Conservation (phyloP, 2,113 vertebrate genomes). For the Oreochromis aureus region DNA sequence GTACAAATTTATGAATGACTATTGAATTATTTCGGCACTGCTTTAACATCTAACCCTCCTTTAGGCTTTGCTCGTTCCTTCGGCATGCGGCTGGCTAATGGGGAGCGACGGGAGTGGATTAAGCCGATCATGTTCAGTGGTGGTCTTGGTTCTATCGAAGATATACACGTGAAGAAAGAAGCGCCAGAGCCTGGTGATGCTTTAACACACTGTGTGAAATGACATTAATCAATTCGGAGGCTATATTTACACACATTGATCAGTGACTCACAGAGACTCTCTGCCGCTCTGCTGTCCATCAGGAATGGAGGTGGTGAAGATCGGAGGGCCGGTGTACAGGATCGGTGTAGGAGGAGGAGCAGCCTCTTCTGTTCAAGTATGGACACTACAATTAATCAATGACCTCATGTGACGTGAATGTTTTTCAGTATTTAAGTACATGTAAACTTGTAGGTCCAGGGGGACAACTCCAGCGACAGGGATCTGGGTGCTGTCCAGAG, state of each 20-base stretch:
- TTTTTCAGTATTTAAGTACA: background rate
- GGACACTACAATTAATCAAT: background rate
- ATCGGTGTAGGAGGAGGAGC: constrained; percentile 91
- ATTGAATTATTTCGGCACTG: rapidly evolving
- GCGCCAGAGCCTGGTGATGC: constrained; percentile 72
- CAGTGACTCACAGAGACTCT: background rate
- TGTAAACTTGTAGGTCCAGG: constrained; percentile 75
- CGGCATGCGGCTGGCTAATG: constrained; percentile 75
- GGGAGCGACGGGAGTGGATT: constrained; percentile 87
- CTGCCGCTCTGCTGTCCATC: background rate
- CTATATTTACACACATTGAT: background rate
- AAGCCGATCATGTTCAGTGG: constrained; percentile 97
- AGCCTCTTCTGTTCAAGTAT: constrained; percentile 86
- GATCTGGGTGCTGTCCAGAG: constrained; percentile 88
- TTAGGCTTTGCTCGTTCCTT: constrained; percentile 89
- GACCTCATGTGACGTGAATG: background rate
- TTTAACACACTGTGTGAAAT: background rate
- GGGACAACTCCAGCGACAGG: constrained; percentile 81
- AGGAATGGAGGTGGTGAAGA: constrained; percentile 91
- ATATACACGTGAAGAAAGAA: constrained; percentile 78
- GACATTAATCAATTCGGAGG: background rate
- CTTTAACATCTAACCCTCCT: background rate
- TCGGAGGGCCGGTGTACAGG: constrained; percentile 88
- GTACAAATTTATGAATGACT: background rate
- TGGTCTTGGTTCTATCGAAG: constrained; percentile 85